Conservation (phyloP, 1,140 invertebrate species). For the Drosophila kurseongensis region DNA sequence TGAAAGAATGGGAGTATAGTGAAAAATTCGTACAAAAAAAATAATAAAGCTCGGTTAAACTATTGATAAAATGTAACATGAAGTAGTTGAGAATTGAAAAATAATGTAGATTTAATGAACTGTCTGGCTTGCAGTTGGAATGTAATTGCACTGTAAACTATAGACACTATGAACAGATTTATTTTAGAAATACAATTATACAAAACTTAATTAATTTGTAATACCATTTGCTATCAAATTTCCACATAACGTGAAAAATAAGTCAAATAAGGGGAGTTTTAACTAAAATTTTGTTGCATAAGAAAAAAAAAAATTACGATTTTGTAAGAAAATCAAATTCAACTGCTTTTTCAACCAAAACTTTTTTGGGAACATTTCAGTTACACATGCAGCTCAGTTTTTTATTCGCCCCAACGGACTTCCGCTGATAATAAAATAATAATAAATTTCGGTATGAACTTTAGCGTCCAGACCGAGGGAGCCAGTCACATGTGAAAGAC, state of each 20-base stretch:
- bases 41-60: not conserved
- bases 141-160: not conserved
- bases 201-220: too few species aligned
- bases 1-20: not conserved
- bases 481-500: conserved; percentile 63
- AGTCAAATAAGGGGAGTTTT: too few species aligned
- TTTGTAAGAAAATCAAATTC: not conserved
- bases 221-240: too few species aligned
- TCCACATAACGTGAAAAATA: too few species aligned
- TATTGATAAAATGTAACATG: not conserved
- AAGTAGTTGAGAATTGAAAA: conserved; percentile 5
- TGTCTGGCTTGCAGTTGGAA: not conserved
- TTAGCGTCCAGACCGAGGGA: conserved; percentile 25
- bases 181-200: not conserved
- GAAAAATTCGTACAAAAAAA: not conserved
- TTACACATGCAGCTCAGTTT: conserved; percentile 16
- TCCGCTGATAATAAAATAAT: conserved; percentile 65
- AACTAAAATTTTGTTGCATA: not conserved
- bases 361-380: conserved; percentile 2
- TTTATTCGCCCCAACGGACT: conserved; percentile 34
- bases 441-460: conserved; percentile 74
- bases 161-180: too few species aligned
- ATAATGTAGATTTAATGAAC: conserved; percentile 14
- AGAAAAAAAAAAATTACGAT: not conserved
- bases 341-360: not conserved